phyloP scores from a whole-genome alignment of 1,140 invertebrate species.

The Lutraria rhynchaena region DNA sequence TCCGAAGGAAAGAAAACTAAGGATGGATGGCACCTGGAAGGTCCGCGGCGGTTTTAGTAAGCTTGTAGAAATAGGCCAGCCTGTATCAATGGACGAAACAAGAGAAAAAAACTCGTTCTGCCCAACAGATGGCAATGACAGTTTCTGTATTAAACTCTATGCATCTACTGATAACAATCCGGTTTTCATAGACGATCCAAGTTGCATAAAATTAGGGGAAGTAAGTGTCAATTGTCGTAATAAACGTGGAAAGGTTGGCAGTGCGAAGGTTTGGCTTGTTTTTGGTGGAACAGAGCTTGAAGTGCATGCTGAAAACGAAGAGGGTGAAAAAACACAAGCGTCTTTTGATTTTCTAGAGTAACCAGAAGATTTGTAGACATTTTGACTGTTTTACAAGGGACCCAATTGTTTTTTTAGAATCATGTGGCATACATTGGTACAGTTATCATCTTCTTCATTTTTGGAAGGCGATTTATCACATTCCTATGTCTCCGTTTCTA shows the following conservation, averaged over 20 bases:
- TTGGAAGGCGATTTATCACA: too few species aligned
- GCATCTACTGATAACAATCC: constrained; percentile 21
- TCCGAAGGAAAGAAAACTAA: constrained; percentile 72
- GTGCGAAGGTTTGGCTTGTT: constrained; percentile 26
- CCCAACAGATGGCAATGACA: not conserved
- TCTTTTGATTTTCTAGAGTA: constrained; percentile 26
- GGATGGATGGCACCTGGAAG: constrained; percentile 73
- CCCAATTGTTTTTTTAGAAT: too few species aligned
- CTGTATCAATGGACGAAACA: constrained; percentile 79
- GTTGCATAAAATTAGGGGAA: constrained; percentile 14
- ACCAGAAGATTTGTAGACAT: not conserved
- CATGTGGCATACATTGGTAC: too few species aligned
- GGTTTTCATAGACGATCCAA: constrained; percentile 17
- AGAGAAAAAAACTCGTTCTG: not conserved
- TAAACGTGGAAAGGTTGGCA: not conserved
- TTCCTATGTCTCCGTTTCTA: too few species aligned
- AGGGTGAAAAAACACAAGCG: constrained; percentile 1
- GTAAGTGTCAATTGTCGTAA: constrained; percentile 18
- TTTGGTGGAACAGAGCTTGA: constrained; percentile 46
- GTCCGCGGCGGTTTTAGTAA: constrained; percentile 84
- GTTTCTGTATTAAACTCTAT: constrained; percentile 30
- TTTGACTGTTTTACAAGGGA: too few species aligned
- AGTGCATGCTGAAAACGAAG: constrained; percentile 17
- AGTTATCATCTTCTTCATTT: too few species aligned
- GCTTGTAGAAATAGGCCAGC: constrained; percentile 83